Percentiles rank a stretch among this genome's conserved stretches.
phyloP scores from a whole-genome alignment of 2,797 vertebrate species.

The Lithobates sylvaticus region DNA sequence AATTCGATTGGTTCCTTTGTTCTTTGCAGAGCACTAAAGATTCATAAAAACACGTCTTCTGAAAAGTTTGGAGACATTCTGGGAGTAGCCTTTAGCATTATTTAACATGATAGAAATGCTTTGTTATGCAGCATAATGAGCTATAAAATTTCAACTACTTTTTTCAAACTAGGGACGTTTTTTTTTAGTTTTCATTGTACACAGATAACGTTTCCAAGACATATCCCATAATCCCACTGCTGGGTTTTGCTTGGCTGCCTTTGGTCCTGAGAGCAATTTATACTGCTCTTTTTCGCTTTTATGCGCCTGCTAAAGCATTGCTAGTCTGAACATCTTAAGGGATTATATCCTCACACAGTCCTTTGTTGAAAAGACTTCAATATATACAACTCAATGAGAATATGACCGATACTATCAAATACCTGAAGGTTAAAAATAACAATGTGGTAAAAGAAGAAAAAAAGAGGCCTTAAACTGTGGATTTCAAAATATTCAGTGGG shows the following conservation, averaged over 20 bases:
- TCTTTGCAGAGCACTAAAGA: no score
- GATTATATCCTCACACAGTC: conserved; percentile 28
- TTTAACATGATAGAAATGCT: no score
- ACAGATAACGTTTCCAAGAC: conserved; percentile 10
- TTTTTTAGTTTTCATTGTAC: neutral
- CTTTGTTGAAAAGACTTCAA: conserved; percentile 42
- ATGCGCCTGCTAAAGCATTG: conserved; percentile 33
- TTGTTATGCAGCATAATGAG: neutral
- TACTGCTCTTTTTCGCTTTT: conserved; percentile 30
- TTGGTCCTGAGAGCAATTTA: conserved; percentile 40
- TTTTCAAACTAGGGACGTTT: neutral
- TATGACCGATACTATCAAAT: conserved; percentile 21
- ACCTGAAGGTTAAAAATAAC: conserved; percentile 17
- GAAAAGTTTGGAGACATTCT: no score
- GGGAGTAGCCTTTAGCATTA: no score
- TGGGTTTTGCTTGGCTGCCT: conserved; percentile 34
- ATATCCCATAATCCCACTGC: conserved; percentile 47
- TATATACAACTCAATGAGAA: neutral
- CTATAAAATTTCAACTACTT: conserved; percentile 6
- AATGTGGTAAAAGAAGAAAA: neutral
- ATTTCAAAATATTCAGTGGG: neutral
- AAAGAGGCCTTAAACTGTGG: no score
- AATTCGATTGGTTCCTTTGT: no score
- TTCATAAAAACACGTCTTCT: no score
- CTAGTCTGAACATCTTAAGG: conserved; percentile 42